phyloP scores from a whole-genome alignment of 2,113 vertebrate genomes.

The Notechis scutatus region DNA sequence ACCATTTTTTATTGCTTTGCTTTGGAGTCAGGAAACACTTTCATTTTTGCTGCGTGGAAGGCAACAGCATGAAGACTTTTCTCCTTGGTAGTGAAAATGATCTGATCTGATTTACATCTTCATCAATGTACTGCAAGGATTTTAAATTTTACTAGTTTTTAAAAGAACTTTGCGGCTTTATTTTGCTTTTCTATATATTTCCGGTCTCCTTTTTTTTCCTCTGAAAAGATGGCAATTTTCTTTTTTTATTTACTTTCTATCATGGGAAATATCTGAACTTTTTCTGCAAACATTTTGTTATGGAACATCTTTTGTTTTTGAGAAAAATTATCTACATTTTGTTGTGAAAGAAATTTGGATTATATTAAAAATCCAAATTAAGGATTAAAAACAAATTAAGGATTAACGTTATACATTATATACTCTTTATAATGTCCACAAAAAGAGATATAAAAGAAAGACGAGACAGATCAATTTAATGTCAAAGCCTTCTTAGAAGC shows the following conservation, averaged over 20 bases:
- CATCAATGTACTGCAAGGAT: background rate
- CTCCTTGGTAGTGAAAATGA: background rate
- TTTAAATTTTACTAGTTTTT: background rate
- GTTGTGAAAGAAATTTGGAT: background rate
- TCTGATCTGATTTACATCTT: background rate
- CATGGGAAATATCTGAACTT: background rate
- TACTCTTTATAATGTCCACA: background rate
- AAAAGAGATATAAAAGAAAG: background rate
- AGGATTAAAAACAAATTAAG: background rate
- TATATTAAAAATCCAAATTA: background rate
- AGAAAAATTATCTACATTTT: background rate
- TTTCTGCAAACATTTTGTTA: background rate
- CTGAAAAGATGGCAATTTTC: background rate
- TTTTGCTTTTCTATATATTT: background rate
- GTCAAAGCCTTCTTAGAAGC: background rate
- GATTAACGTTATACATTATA: background rate
- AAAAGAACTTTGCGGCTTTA: background rate
- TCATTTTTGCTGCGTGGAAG: background rate
- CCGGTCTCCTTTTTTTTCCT: background rate
- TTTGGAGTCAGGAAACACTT: background rate
- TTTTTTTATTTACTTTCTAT: background rate
- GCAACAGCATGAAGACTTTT: background rate
- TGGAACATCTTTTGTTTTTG: background rate
- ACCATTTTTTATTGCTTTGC: background rate
- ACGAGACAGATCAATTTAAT: background rate